Base-by-base conservation (phyloP, 1,140 invertebrate species). In the Oscheius sp. region DNA sequence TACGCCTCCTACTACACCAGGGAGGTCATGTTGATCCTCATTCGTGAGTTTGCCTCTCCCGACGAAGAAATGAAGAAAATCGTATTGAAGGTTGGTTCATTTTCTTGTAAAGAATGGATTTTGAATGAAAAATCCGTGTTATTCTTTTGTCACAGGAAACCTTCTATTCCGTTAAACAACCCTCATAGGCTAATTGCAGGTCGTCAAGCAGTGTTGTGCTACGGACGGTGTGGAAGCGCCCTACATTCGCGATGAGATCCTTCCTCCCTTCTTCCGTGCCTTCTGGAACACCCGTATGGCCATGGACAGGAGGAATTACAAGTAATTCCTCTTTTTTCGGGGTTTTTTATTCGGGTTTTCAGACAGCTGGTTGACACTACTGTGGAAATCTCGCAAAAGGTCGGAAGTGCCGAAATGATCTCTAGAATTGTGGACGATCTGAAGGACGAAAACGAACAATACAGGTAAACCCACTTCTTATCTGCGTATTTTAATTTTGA, bases 51-150 rank as follows among this genome's bases (percentile, higher is more conserved):
- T 85, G 94, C 97, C 85, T 98, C 95, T 55, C 96, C 97, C 1
- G 97, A 99, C 87, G 97, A 99, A 87, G 97, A 99, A 89, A 99
- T 99, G 97, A 99, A 99, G 85, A 99, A 99, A 85, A 99, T 99
- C 87, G 97, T 99, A 0, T 88, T 99, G 42, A 99, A 99, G 88
- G 92, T 91, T 28, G 46, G n/a, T 55, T 15, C 36, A 4, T 20
- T 45, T 45, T 18, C 31, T 10, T 70, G 23, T 31, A 29, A 7
- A 69, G 20, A 7, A 23, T 13, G 7, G 49, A 15, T 23, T 55
- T 55, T 7, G 7, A 23, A 55, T 55, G 7, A 55, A 20, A 55
- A 34, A 63, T n/a, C 0, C 42, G 15, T 45, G 42, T 23, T 45
- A 23, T 45, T 18, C 15, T 18, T 45, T 45, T 45, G 18, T 45